Evolutionary conservation across 2,113 vertebrate species (phyloP), one percentile per base, ranked within the genome.

Genomic region (Trichomycterus rosablanca): DNA sequence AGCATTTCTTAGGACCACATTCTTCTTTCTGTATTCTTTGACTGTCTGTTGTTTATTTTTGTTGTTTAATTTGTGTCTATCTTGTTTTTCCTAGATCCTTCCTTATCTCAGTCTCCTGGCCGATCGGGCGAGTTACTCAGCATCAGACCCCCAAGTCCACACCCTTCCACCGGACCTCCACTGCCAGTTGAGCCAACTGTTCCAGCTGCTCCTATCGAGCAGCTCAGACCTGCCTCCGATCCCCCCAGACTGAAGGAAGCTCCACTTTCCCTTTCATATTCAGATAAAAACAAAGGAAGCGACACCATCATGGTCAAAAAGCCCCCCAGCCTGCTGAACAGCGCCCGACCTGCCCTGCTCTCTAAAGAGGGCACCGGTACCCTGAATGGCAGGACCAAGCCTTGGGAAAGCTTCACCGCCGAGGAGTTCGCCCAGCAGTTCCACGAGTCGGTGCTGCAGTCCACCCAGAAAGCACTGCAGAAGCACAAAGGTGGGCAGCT

Each of bases 401-500:
- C 92, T 3, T 97, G 95, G 96, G 95, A 97, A 28, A 95, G 89
- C 54, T 95, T 97, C 80, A 82, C 92, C 2, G 93, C 94, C 0
- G 96, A 98, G 73, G 94, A 97, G 73, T 99, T 98, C 1, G 95
- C 96, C n/a, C 96, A 97, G 62, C 95, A 99, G 83, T 99, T 99
- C 81, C 96, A 99, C 0, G 94, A 98, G 74, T 99, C 96, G 0
- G 96, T 99, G 73, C 87, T 99, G 71, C 96, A 99, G 88, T 97
- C 95, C 69, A 99, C 95, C 0, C 96, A 98, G 86, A 97, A 96
- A 74, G 93, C 96, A 1, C 74, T 98, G 80, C 94, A 98, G 87
- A 98, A 96, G 82, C 93, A 97, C 76, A 97, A 97, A 95, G 94
- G 96, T 97, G 76, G 58, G 1, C 3, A n/a, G n/a, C n/a, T n/a